phyloP scores from a whole-genome alignment of 2,797 vertebrate species.

The Pachyuromys duprasi region DNA sequence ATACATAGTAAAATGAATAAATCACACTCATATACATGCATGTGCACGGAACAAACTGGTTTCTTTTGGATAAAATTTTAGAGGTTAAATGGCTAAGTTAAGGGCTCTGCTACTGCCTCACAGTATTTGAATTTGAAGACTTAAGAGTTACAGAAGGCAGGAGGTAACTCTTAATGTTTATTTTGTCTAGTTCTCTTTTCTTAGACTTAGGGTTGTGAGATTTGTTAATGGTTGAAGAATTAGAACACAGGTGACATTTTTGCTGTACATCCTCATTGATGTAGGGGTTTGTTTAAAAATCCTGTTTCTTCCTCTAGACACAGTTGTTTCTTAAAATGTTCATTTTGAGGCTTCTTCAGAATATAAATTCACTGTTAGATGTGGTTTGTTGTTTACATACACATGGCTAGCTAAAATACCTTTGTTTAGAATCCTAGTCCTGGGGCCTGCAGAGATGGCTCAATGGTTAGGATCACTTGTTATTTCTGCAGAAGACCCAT shows the following conservation, averaged over 20 bases:
- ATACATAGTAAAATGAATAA: too few relatives aligned
- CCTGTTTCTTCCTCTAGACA: not conserved
- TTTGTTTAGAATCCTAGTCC: not conserved
- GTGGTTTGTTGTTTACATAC: not conserved
- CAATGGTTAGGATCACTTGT: too few relatives aligned
- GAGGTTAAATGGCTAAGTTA: not conserved
- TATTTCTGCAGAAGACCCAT: too few relatives aligned
- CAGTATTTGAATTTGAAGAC: conserved; percentile 52
- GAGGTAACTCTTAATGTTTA: not conserved
- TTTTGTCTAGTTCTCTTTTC: not conserved
- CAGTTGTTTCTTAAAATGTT: not conserved
- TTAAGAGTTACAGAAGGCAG: not conserved
- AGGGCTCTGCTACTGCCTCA: not conserved
- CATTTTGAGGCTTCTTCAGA: conserved; percentile 21
- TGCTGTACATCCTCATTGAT: not conserved
- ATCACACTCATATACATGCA: too few relatives aligned
- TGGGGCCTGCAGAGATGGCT: not conserved
- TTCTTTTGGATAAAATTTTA: not conserved
- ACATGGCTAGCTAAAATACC: not conserved
- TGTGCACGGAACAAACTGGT: not conserved
- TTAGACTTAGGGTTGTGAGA: not conserved
- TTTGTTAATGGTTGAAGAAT: conserved; percentile 24
- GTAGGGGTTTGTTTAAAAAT: conserved; percentile 14
- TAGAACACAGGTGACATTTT: not conserved
- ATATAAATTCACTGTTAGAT: not conserved